Conservation (phyloP, 53 echinoderm and acorn worm species). For the Arbacia lixula region DNA sequence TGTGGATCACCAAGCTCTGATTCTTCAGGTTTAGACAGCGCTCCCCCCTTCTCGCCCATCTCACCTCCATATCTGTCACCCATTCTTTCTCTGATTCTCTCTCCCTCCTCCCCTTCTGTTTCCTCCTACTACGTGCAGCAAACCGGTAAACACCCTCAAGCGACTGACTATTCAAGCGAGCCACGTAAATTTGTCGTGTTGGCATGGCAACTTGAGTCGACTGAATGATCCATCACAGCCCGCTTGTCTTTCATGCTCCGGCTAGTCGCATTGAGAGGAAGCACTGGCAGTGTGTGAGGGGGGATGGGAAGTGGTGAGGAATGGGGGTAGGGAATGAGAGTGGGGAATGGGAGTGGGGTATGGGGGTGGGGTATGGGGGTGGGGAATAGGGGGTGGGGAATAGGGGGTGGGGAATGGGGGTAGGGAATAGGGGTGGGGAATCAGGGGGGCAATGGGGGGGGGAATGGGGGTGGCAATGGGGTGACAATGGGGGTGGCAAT, state of each 20-base stretch:
- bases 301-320: background rate
- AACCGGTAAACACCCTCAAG: slow-evolving; percentile 45
- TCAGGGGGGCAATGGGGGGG: too few species aligned
- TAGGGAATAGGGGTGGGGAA: too few species aligned
- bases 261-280: background rate
- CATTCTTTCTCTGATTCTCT: too few species aligned
- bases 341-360: too few species aligned
- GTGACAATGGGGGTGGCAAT: too few species aligned
- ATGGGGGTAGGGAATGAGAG: slow-evolving; percentile 14
- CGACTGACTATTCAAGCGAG: slow-evolving; percentile 38
- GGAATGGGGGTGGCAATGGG: too few species aligned
- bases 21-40: too few species aligned
- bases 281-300: slow-evolving; percentile 23
- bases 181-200: slow-evolving; percentile 34
- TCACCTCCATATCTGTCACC: background rate
- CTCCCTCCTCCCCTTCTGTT: background rate
- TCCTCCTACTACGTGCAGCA: slow-evolving; percentile 1
- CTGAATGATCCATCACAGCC: slow-evolving; percentile 50
- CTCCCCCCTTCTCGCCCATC: too few species aligned
- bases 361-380: too few species aligned
- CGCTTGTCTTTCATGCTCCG: background rate
- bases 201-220: slow-evolving; percentile 31
- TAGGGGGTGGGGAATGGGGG: too few species aligned
- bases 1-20: too few species aligned
- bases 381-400: too few species aligned